phyloP scores from a whole-genome alignment of 2,797 vertebrate genomes.

The Valencia hispanica region DNA sequence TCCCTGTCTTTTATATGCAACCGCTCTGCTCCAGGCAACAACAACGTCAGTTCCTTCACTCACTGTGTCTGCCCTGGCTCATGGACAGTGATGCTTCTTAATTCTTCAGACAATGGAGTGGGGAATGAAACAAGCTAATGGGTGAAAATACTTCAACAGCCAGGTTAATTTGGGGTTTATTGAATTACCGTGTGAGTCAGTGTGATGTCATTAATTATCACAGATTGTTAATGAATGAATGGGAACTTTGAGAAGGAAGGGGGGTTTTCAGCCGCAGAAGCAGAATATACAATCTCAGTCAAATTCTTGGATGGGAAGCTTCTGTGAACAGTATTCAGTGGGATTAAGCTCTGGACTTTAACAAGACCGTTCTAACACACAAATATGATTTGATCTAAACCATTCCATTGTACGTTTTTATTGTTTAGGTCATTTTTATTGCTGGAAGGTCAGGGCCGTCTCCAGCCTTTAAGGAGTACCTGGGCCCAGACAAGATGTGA shows the following conservation, averaged over 20 bases:
- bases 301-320: not conserved
- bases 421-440: no score
- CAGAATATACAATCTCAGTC: constrained; percentile 44
- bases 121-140: constrained; percentile 66
- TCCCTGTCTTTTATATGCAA: constrained; percentile 60
- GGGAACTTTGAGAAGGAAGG: constrained; percentile 47
- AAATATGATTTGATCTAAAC: not conserved
- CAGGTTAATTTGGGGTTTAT: constrained; percentile 82
- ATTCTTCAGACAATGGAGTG: constrained; percentile 75
- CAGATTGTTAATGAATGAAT: constrained; percentile 63
- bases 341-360: not conserved
- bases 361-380: no score
- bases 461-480: no score
- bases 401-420: no score
- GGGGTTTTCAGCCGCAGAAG: constrained; percentile 46
- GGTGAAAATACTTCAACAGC: constrained; percentile 69
- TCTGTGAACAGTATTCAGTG: not conserved
- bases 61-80: constrained; percentile 66
- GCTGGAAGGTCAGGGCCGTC: no score
- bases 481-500: no score
- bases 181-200: constrained; percentile 77
- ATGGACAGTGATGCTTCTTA: constrained; percentile 75
- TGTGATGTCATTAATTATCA: constrained; percentile 73
- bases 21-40: constrained; percentile 54
- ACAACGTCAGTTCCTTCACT: constrained; percentile 52